phyloP scores from a whole-genome alignment of 2,113 vertebrate genomes.

The Corythornis vintsioides region DNA sequence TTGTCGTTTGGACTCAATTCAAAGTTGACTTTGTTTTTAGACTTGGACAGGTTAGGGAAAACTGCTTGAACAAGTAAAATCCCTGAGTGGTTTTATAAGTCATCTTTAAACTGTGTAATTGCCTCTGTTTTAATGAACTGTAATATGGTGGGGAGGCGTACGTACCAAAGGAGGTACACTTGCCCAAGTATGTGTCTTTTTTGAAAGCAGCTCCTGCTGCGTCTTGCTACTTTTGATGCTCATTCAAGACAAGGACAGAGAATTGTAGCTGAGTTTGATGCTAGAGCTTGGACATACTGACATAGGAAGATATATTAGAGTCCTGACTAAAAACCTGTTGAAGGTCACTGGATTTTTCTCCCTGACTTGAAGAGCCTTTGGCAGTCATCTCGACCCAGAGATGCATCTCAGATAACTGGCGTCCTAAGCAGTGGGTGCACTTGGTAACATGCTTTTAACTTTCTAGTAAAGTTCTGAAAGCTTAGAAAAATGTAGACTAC shows the following conservation, averaged over 20 bases:
- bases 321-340: neutral
- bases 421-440: neutral
- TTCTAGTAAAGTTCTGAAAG: neutral
- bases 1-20: constrained; percentile 40
- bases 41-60: neutral
- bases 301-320: neutral
- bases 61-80: neutral
- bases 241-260: neutral
- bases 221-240: neutral
- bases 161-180: neutral
- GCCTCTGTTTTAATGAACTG: neutral
- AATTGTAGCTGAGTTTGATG: neutral
- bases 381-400: neutral
- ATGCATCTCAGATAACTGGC: neutral
- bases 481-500: neutral
- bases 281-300: neutral
- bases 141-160: neutral
- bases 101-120: neutral
- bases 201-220: neutral
- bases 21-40: constrained; percentile 32
- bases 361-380: neutral
- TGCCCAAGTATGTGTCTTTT: neutral
- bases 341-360: neutral
- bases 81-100: neutral
- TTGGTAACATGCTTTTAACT: neutral